Evolutionary conservation across 2,113 vertebrate genomes (phyloP).

Genomic region (Zapus hudsonius): DNA sequence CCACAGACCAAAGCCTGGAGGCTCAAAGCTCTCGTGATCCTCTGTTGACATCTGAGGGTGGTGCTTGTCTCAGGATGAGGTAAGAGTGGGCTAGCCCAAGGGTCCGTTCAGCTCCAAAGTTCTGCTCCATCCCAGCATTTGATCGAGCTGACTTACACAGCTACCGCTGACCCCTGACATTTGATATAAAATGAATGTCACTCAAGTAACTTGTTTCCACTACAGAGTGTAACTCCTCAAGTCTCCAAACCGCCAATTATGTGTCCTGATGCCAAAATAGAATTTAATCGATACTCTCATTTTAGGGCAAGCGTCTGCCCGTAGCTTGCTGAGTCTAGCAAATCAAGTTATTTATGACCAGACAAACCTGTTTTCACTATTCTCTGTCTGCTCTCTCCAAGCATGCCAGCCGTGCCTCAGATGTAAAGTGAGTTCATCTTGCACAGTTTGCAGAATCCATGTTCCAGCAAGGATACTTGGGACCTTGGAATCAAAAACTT

Average conservation of each 20-base stretch:
- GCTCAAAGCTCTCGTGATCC: rapidly evolving
- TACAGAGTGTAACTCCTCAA: not conserved
- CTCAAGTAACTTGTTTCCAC: not conserved
- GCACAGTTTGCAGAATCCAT: not conserved
- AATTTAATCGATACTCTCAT: conserved; percentile 21
- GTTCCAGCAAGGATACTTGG: not conserved
- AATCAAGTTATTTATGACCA: conserved; percentile 45
- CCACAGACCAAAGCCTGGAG: not conserved
- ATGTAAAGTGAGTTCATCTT: not conserved
- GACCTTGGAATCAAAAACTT: not conserved
- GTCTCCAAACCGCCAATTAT: not conserved
- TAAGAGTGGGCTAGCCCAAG: no score
- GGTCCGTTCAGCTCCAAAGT: not conserved
- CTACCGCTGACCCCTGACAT: not conserved
- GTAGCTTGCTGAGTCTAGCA: conserved; percentile 21
- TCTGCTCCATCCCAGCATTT: rapidly evolving
- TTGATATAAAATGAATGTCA: not conserved
- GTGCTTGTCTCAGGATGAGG: rapidly evolving
- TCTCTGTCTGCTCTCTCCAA: not conserved
- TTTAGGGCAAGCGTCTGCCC: conserved; percentile 58
- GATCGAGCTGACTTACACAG: no score
- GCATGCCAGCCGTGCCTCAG: not conserved
- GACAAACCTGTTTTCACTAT: conserved; percentile 56
- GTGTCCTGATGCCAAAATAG: not conserved
- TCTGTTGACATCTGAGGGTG: not conserved